Conservation (phyloP, 2,888 invertebrate species). For the Apodemia mormo region DNA sequence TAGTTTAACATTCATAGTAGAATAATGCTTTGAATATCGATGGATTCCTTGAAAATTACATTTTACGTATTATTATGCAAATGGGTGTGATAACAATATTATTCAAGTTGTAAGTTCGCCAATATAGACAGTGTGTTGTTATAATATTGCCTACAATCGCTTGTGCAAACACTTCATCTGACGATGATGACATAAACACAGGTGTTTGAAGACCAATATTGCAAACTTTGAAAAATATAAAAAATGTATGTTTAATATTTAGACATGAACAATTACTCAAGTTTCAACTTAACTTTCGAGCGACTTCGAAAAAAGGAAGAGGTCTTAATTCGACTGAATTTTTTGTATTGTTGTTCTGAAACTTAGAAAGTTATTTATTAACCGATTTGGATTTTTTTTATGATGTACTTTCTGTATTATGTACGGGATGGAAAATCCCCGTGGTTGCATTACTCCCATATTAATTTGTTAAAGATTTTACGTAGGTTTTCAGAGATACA, state of each 20-base stretch:
- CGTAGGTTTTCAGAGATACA: too few species aligned
- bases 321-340: too few species aligned
- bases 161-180: not conserved
- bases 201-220: not conserved
- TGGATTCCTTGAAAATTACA: not conserved
- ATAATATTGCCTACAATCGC: not conserved
- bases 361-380: too few species aligned
- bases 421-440: too few species aligned
- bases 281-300: too few species aligned
- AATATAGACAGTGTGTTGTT: not conserved
- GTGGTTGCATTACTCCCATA: too few species aligned
- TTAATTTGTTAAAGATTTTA: too few species aligned
- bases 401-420: too few species aligned
- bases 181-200: conserved; percentile 7
- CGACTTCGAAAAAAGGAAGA: too few species aligned
- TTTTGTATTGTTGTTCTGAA: too few species aligned
- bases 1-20: not conserved
- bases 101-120: not conserved
- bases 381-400: too few species aligned
- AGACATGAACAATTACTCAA: too few species aligned
- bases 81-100: not conserved
- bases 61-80: conserved; percentile 1
- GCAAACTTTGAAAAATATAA: not conserved
- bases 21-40: not conserved
- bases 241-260: not conserved